phyloP scores from a whole-genome alignment of 2,797 vertebrate genomes.

The Eulemur albifrons region DNA sequence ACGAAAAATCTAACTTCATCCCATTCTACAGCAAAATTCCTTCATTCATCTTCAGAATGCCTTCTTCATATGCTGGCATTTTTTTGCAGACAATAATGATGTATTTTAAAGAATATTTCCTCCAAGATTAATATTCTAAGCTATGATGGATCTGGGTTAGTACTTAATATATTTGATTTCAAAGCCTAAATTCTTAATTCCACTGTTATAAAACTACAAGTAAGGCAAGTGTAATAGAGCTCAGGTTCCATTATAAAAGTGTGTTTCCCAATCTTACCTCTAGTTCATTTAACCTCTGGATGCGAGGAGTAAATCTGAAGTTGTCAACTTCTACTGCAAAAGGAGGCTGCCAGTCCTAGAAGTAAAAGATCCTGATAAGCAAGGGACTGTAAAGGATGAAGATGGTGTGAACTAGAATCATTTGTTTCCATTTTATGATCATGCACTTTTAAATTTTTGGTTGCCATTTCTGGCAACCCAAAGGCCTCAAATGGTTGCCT shows the following conservation, averaged over 20 bases:
- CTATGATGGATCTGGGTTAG: background rate
- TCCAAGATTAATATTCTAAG: background rate
- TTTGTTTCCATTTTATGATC: background rate
- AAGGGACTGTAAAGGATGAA: background rate
- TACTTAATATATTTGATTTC: background rate
- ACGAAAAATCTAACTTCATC: background rate
- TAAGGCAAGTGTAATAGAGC: background rate
- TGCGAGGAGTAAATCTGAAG: constrained; percentile 93
- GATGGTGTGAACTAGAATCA: background rate
- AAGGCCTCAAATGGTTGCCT: background rate
- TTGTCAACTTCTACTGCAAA: constrained; percentile 94
- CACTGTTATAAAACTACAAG: background rate
- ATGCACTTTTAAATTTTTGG: background rate
- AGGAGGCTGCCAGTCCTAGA: constrained; percentile 94
- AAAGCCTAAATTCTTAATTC: background rate
- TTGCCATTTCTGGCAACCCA: background rate
- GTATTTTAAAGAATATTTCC: background rate
- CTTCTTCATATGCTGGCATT: background rate
- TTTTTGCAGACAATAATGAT: background rate
- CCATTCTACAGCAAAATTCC: background rate
- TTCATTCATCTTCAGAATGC: background rate
- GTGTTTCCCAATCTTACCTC: constrained; percentile 83
- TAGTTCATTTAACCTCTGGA: constrained; percentile 94
- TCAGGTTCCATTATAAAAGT: background rate
- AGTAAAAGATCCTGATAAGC: background rate